Percentiles rank a stretch among this genome's conserved stretches.
phyloP scores from a whole-genome alignment of 2,113 vertebrate species.

The rabbit (Oryctolagus cuniculus) region DNA sequence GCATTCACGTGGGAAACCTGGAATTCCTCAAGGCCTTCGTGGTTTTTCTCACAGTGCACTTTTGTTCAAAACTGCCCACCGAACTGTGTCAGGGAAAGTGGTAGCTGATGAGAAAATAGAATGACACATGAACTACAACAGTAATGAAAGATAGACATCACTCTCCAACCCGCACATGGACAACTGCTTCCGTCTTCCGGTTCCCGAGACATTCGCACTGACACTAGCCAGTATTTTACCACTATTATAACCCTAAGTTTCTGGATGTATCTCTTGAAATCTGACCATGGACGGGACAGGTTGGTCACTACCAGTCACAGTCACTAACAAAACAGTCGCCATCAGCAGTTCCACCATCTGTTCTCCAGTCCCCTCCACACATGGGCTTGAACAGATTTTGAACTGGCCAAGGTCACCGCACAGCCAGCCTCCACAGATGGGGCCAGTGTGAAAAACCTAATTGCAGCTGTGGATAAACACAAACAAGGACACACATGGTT shows the following conservation, averaged over 20 bases:
- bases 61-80: neutral
- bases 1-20: neutral
- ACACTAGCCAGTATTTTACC: neutral
- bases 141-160: neutral
- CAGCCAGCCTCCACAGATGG: slow-evolving; percentile 83
- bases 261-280: slow-evolving; percentile 33
- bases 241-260: neutral
- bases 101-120: neutral
- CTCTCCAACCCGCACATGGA: no score
- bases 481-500: slow-evolving; percentile 70
- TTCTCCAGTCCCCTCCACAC: slow-evolving; percentile 36
- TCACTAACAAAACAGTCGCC: slow-evolving; percentile 22
- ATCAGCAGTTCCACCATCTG: slow-evolving; percentile 68
- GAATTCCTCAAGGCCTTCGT: neutral
- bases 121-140: neutral
- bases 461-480: slow-evolving; percentile 75
- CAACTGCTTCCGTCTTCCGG: neutral
- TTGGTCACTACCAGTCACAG: slow-evolving; percentile 26
- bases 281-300: neutral
- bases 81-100: neutral
- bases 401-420: slow-evolving; percentile 77
- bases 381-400: slow-evolving; percentile 65
- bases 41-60: neutral
- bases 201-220: neutral
- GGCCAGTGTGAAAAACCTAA: slow-evolving; percentile 78